phyloP scores from a whole-genome alignment of 2,113 vertebrate genomes.

The Ammospiza nelsoni region DNA sequence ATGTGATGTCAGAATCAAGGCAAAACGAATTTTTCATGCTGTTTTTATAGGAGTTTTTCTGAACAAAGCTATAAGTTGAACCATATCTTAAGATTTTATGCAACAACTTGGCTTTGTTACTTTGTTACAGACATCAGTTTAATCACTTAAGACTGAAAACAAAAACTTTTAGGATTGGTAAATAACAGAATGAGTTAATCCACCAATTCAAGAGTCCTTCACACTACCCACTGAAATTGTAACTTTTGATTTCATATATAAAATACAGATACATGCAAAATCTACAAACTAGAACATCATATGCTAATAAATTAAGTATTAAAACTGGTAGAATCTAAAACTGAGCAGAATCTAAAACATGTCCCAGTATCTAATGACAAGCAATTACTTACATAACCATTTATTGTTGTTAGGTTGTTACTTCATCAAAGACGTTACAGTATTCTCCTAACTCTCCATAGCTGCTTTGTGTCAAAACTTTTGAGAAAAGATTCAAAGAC shows the following conservation, averaged over 20 bases:
- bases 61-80: not conserved
- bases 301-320: not conserved
- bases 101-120: not conserved
- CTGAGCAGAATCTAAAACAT: not conserved
- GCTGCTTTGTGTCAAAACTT: constrained; percentile 7
- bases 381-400: not conserved
- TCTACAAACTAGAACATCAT: not conserved
- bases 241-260: not conserved
- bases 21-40: not conserved
- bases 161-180: not conserved
- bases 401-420: not conserved
- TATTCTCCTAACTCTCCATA: not conserved
- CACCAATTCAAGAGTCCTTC: not conserved
- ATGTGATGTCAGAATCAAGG: not conserved
- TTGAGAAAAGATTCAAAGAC: not conserved
- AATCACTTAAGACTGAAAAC: not conserved
- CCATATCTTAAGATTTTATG: not conserved
- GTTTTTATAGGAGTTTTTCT: not conserved
- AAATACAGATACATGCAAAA: not conserved
- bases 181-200: not conserved
- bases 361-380: not conserved
- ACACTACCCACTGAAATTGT: not conserved
- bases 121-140: not conserved
- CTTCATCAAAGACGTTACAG: not conserved
- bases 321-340: not conserved